A percentile compares a stretch with the other conserved stretches of the same genome.
phyloP scores from a whole-genome alignment of 2,113 vertebrate species.

The Cygnus atratus region DNA sequence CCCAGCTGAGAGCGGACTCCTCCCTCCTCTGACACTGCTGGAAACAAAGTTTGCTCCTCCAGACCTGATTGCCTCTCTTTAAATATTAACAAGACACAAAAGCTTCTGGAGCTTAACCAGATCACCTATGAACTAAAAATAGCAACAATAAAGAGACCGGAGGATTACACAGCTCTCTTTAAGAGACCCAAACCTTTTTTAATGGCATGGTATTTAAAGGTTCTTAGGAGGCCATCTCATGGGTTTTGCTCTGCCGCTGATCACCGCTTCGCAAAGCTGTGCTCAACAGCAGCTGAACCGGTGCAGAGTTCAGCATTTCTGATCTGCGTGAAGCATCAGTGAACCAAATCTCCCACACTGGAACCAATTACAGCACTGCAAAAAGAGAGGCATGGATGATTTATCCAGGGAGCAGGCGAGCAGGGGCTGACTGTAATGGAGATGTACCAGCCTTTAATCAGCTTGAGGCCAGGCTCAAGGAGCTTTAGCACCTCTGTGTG shows the following conservation, averaged over 20 bases:
- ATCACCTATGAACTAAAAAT: background rate
- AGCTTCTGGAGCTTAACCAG: background rate
- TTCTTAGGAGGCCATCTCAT: background rate
- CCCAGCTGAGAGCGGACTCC: background rate
- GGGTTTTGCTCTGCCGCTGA: background rate
- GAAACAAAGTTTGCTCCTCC: background rate
- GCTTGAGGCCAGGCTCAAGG: rapidly evolving
- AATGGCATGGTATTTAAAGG: background rate
- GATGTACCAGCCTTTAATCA: background rate
- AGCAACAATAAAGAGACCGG: rapidly evolving
- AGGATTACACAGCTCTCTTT: background rate
- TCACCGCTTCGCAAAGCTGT: background rate
- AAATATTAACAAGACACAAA: background rate
- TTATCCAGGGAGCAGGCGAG: background rate
- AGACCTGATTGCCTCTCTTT: background rate
- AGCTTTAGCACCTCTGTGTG: background rate
- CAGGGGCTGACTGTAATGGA: background rate
- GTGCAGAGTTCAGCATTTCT: background rate
- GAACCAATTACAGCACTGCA: rapidly evolving
- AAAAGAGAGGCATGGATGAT: background rate
- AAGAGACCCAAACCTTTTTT: background rate
- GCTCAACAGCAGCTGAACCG: background rate
- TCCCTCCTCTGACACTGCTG: background rate
- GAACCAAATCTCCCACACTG: background rate
- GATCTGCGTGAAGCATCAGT: background rate